A percentile compares a stretch with the other conserved stretches of the same genome.
These are phyloP conservation scores for Sitta europaea DNA, from an alignment of 2,113 vertebrate genomes.

Conservation along the genomic window DNA sequence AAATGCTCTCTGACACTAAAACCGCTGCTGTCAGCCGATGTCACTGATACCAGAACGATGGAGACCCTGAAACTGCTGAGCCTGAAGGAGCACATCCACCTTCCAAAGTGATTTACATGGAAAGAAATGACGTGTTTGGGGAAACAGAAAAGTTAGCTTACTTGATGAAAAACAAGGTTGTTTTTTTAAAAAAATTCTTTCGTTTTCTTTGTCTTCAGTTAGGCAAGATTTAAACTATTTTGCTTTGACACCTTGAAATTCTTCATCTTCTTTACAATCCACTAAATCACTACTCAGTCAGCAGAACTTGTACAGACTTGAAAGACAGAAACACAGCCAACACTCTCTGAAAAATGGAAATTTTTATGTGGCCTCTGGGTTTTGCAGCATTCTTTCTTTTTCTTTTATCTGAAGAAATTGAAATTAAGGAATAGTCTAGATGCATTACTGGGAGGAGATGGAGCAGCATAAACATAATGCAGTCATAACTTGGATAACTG, in stretches of 20 bases:
- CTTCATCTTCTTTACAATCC: not conserved
- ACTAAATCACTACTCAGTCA: not conserved
- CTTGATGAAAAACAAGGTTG: not conserved
- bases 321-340: not conserved
- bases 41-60: not conserved
- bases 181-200: not conserved
- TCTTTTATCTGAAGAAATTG: not conserved
- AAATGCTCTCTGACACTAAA: not conserved
- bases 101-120: not conserved
- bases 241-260: not conserved
- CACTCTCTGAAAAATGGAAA: not conserved
- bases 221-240: not conserved
- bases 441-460: not conserved
- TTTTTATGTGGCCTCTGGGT: not conserved
- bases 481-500: not conserved
- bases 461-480: not conserved
- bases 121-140: not conserved
- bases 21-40: not conserved
- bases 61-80: not conserved
- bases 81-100: not conserved
- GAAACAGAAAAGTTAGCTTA: not conserved
- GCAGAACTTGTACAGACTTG: slow-evolving; percentile 17
- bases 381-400: not conserved
- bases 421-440: not conserved
- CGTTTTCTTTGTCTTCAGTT: not conserved